Evolutionary conservation across 1,140 invertebrate genomes (phyloP).

Genomic region (Drosophila tropicalis): DNA sequence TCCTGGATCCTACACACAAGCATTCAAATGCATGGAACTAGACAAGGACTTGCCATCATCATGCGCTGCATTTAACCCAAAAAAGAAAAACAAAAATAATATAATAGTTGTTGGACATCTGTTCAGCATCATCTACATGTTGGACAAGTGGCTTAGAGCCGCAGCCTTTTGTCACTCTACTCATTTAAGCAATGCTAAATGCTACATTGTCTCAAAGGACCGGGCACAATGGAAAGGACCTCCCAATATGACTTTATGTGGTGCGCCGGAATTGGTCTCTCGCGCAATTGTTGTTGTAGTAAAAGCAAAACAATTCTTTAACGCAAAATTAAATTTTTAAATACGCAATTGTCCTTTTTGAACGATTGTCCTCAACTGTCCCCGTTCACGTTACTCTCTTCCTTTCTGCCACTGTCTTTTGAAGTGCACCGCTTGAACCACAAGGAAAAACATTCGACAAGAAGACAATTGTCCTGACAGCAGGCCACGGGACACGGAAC

Average conservation of each 20-base stretch:
- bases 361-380: slow-evolving; percentile 35
- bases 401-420: slow-evolving; percentile 50
- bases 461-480: slow-evolving; percentile 58
- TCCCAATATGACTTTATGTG: slow-evolving; percentile 74
- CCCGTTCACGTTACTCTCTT: slow-evolving; percentile 23
- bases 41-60: slow-evolving; percentile 19
- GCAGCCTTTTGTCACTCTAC: slow-evolving; percentile 17
- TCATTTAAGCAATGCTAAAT: slow-evolving; percentile 62
- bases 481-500: slow-evolving; percentile 6
- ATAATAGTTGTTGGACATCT: not conserved
- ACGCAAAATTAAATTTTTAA: slow-evolving; percentile 74
- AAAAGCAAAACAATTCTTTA: slow-evolving; percentile 64
- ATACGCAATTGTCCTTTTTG: slow-evolving; percentile 79
- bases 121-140: not conserved
- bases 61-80: slow-evolving; percentile 51
- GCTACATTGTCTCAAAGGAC: slow-evolving; percentile 39
- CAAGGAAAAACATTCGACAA: slow-evolving; percentile 53
- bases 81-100: not conserved
- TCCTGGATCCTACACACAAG: not conserved
- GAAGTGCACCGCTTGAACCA: slow-evolving; percentile 55
- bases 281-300: slow-evolving; percentile 38
- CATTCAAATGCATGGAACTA: not conserved
- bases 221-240: slow-evolving; percentile 53
- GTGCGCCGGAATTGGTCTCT: slow-evolving; percentile 61
- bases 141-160: slow-evolving; percentile 44